These are phyloP conservation scores for Alosa sapidissima DNA, from an alignment of 2,797 vertebrate species.

Conservation along the genomic window DNA sequence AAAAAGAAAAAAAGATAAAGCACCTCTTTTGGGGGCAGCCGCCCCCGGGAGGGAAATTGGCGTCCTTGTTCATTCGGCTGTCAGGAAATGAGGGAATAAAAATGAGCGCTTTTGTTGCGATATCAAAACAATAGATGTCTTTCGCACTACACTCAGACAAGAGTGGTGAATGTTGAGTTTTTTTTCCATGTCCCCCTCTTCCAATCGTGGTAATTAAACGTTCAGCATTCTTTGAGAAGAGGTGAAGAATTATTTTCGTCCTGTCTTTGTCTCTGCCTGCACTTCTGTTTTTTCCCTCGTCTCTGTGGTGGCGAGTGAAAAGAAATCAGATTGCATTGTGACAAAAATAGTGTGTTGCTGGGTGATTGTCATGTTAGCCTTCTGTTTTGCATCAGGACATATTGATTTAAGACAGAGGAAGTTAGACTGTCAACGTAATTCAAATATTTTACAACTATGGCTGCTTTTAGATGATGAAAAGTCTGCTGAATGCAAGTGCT, in stretches of 20 bases:
- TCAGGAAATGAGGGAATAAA: slow-evolving; percentile 14
- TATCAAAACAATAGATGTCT: slow-evolving; percentile 23
- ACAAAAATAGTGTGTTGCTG: slow-evolving; percentile 17
- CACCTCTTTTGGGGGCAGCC: background rate
- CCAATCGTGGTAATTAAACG: slow-evolving; percentile 11
- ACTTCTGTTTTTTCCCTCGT: slow-evolving; percentile 1
- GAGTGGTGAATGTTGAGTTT: background rate
- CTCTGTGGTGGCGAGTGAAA: slow-evolving; percentile 9
- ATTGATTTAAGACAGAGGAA: slow-evolving; percentile 1
- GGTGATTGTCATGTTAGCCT: slow-evolving; percentile 15
- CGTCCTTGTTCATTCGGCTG: slow-evolving; percentile 5
- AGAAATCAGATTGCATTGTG: slow-evolving; percentile 24
- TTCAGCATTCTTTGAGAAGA: slow-evolving; percentile 14
- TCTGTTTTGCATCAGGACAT: slow-evolving; percentile 2
- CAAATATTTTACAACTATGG: background rate
- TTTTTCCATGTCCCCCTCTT: background rate
- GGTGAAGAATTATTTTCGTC: slow-evolving; percentile 23
- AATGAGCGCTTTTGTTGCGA: slow-evolving; percentile 4
- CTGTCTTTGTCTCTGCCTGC: slow-evolving; percentile 4
- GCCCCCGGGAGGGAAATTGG: background rate
- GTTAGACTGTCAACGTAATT: slow-evolving; percentile 6
- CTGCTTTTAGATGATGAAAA: slow-evolving; percentile 17
- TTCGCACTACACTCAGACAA: background rate
- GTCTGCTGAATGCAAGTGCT: background rate
- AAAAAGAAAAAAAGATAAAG: background rate